A percentile compares a stretch with the other conserved stretches of the same genome.
phyloP scores from a whole-genome alignment of 2,888 invertebrate species.

The Smittia aterrima region DNA sequence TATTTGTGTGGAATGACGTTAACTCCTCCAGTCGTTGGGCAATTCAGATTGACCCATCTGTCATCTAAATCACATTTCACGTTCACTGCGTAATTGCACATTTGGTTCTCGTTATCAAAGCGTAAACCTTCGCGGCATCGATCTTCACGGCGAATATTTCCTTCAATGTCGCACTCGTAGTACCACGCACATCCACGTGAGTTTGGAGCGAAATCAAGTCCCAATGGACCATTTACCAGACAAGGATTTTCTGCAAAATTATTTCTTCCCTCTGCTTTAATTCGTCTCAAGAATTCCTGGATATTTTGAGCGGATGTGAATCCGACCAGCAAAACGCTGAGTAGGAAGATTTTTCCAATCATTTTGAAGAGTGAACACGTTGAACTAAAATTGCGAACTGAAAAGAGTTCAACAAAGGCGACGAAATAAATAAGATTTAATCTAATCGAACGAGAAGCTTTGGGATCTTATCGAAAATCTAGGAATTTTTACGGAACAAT shows the following conservation, averaged over 20 bases:
- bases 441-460: too few relatives aligned
- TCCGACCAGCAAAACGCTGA: not conserved
- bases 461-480: too few relatives aligned
- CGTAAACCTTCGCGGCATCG: not conserved
- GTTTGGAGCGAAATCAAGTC: conserved; percentile 8
- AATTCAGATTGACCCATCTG: not conserved
- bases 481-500: too few relatives aligned
- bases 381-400: too few relatives aligned
- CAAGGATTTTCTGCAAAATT: not conserved
- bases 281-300: not conserved
- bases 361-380: not conserved
- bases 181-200: conserved; percentile 5
- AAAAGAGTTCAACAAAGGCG: too few relatives aligned
- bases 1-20: not conserved
- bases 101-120: not conserved
- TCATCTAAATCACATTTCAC: conserved; percentile 9
- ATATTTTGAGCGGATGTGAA: not conserved
- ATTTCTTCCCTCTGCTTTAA: not conserved
- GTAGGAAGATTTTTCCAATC: not conserved
- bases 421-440: too few relatives aligned
- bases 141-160: not conserved
- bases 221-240: not conserved
- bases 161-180: not conserved
- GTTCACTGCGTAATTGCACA: not conserved
- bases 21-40: not conserved